Evolutionary conservation across 92 coral and sea anemone species (phyloP).

Genomic region (Epizoanthus ramosus): DNA sequence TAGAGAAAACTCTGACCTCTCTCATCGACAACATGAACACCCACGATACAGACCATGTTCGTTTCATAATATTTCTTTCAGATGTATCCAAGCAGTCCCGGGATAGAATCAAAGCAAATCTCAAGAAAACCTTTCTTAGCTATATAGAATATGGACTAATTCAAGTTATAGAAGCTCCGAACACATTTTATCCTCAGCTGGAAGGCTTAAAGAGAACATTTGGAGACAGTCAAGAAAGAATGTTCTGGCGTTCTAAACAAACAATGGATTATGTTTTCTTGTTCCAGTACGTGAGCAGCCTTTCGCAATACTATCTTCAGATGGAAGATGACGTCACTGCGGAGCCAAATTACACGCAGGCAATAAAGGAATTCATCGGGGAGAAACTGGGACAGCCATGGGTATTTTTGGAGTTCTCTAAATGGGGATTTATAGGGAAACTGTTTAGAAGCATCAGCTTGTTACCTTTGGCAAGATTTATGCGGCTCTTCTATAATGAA

Average conservation of each 20-base stretch:
- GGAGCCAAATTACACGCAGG: constrained; percentile 52
- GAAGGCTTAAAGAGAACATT: constrained; percentile 62
- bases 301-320: constrained; percentile 86
- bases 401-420: constrained; percentile 57
- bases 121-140: constrained; percentile 49
- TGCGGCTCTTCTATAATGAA: constrained; percentile 74
- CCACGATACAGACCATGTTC: constrained; percentile 43
- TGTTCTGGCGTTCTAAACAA: constrained; percentile 97
- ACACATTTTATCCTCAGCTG: constrained; percentile 75
- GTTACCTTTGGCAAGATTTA: constrained; percentile 56
- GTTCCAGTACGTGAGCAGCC: constrained; percentile 70
- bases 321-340: constrained; percentile 92
- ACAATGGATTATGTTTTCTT: constrained; percentile 84
- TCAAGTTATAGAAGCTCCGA: constrained; percentile 85
- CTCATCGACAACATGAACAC: constrained; percentile 54
- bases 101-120: constrained; percentile 40
- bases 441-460: constrained; percentile 66
- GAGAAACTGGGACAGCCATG: constrained; percentile 48
- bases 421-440: constrained; percentile 91
- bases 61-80: constrained; percentile 84
- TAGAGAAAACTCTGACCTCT: constrained; percentile 63
- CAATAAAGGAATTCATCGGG: constrained; percentile 65
- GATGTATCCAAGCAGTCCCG: constrained; percentile 68
- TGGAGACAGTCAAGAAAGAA: constrained; percentile 65
- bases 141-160: constrained; percentile 68